These are phyloP conservation scores for Mesocricetus auratus DNA, from an alignment of 2,113 vertebrate species.

Conservation along the genomic window DNA sequence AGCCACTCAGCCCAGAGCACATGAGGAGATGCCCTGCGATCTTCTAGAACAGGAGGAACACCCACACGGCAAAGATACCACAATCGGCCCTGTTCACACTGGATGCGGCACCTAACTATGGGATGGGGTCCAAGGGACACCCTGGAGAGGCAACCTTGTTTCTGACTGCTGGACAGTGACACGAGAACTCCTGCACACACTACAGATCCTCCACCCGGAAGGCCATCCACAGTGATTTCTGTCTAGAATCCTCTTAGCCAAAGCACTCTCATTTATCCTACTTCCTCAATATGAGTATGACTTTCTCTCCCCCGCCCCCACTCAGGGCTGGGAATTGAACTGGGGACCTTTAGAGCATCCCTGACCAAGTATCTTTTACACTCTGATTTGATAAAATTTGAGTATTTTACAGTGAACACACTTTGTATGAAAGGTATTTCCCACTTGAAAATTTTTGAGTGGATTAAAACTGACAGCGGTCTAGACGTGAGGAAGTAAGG, in stretches of 20 bases:
- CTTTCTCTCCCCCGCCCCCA: not conserved
- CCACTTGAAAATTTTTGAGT: not conserved
- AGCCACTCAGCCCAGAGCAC: not conserved
- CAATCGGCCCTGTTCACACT: not conserved
- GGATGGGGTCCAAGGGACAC: not conserved
- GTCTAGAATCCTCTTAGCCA: not conserved
- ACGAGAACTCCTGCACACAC: rapidly evolving
- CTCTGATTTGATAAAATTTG: conserved; percentile 42
- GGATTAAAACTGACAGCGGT: not conserved
- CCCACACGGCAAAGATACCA: not conserved
- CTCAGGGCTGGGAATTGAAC: not conserved
- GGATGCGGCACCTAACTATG: not conserved
- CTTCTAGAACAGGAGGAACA: not conserved
- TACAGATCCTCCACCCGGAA: rapidly evolving
- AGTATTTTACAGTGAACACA: not conserved
- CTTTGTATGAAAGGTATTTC: not conserved
- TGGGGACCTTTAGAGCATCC: not conserved
- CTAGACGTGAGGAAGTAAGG: conserved; percentile 24
- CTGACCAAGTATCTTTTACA: not conserved
- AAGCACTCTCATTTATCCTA: not conserved
- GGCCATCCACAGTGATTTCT: rapidly evolving
- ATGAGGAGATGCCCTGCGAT: not conserved
- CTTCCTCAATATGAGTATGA: not conserved
- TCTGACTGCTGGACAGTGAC: not conserved
- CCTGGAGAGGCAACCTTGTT: not conserved